Evolutionary conservation across 2,113 vertebrate species (phyloP).

Genomic region (Odocoileus virginianus): DNA sequence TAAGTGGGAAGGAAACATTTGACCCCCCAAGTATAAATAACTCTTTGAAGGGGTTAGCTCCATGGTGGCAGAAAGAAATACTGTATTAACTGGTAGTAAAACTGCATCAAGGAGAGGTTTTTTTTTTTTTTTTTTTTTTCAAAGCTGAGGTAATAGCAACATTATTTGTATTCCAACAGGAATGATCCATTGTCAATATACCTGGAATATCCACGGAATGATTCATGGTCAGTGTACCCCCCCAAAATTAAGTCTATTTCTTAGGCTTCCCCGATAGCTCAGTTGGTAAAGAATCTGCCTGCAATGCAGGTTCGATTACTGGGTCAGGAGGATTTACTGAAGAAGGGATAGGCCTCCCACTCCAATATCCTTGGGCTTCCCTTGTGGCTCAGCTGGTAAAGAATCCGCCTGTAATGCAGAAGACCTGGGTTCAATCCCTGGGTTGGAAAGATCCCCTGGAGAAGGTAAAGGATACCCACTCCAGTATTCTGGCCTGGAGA

Average conservation of each 20-base stretch:
- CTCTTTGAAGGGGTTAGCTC: background rate
- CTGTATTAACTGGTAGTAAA: background rate
- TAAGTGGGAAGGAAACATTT: background rate
- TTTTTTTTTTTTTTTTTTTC: background rate
- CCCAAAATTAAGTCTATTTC: background rate
- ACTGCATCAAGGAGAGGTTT: background rate
- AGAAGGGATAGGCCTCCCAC: background rate
- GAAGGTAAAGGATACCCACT: background rate
- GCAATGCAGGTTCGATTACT: background rate
- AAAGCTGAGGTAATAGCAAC: background rate
- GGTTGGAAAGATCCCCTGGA: background rate
- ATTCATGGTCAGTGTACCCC: background rate
- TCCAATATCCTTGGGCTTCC: background rate
- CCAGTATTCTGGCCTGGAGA: background rate
- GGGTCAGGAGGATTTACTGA: background rate
- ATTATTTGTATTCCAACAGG: background rate
- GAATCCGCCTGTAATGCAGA: rapidly evolving
- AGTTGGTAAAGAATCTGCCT: background rate
- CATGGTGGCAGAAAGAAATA: background rate
- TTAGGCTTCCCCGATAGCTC: background rate
- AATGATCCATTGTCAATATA: background rate
- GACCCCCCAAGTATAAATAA: background rate
- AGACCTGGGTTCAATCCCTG: background rate
- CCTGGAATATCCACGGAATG: background rate
- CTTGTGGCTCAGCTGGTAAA: background rate